These are phyloP conservation scores for Melanotaenia maccullochi DNA, from an alignment of 2,797 vertebrate genomes.

Conservation along the genomic window DNA sequence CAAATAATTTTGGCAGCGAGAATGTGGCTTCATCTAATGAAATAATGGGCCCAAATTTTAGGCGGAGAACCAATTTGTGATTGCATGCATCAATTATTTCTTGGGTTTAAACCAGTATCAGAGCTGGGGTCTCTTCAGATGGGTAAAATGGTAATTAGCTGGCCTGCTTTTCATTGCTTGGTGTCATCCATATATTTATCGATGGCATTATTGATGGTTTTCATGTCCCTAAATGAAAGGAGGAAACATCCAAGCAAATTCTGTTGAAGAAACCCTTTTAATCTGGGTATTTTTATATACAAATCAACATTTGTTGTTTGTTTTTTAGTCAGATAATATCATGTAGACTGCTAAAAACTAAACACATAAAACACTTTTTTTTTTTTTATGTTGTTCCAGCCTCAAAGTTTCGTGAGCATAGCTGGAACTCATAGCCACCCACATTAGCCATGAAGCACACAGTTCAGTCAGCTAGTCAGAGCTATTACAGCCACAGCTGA, in stretches of 20 bases:
- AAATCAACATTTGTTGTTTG: constrained; percentile 29
- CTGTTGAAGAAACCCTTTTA: constrained; percentile 36
- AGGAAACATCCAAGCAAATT: constrained; percentile 26
- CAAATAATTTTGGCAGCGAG: constrained; percentile 82
- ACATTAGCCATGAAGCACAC: constrained; percentile 63
- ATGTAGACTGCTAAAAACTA: constrained; percentile 23
- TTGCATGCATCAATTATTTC: constrained; percentile 87
- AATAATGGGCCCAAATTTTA: constrained; percentile 86
- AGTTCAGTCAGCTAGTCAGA: constrained; percentile 62
- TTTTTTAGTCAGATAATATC: constrained; percentile 38
- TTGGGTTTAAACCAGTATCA: constrained; percentile 84
- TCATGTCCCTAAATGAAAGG: constrained; percentile 46
- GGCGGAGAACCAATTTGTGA: constrained; percentile 86
- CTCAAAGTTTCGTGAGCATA: constrained; percentile 44
- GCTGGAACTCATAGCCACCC: constrained; percentile 54
- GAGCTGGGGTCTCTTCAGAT: constrained; percentile 77
- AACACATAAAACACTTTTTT: not conserved
- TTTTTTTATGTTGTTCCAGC: constrained; percentile 22
- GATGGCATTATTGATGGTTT: constrained; percentile 52
- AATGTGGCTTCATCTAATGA: constrained; percentile 84
- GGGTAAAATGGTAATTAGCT: constrained; percentile 82
- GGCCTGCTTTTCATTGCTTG: constrained; percentile 54
- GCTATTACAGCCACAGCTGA: constrained; percentile 71
- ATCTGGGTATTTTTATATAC: constrained; percentile 18
- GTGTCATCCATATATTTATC: constrained; percentile 72